Base-by-base conservation (phyloP, 2,797 vertebrate species). In the Poecilia wingei region DNA sequence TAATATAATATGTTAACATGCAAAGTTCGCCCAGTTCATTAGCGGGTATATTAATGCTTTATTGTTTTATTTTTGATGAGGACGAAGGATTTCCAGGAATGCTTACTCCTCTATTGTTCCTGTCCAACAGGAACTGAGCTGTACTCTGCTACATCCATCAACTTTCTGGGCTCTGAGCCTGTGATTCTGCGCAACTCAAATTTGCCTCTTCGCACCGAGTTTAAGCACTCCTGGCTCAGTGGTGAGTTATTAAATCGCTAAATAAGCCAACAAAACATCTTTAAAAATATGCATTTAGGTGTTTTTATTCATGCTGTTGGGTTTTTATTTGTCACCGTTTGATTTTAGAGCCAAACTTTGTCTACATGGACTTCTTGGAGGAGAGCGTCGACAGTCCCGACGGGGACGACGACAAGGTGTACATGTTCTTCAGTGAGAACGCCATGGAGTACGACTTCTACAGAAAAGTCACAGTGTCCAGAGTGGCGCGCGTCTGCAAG, bases 371-470 rank as follows among this genome's bases (percentile, higher is more conserved):
- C 72, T 75, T 94, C 76, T 92, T 96, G 46, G 87, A n/a, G 9
- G 96, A 96, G 87, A 95, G 95, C 57, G 66, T 92, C 20, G 79
- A 90, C 4, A 96, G 90, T 79, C 47, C 84, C 0, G 82, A 92
- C 3, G 95, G 95, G 0, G 95, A 96, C 6, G 95, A 96, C 46
- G 96, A 96, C 70, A 96, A 96, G 87, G 90, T 97, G 59, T 97
- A 96, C 87, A 85, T 96, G 82, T 97, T 97, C 95, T 97, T 97
- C 93, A 97, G 95, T 2, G 96, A 97, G 91, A 96, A 93, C 0
- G 96, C 96, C 33, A 89, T 96, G 88, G 97, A 97, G 86, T 97
- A 96, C 51, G 96, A 97, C 80, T 97, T 96, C 92, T 95, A 95
- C 86, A 95, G 90, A 84, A 96, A 96, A 81, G 90, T 96, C 0